Base-by-base conservation (phyloP, 53 echinoderm and acorn worm genomes). In the Hippasteria phrygiana region DNA sequence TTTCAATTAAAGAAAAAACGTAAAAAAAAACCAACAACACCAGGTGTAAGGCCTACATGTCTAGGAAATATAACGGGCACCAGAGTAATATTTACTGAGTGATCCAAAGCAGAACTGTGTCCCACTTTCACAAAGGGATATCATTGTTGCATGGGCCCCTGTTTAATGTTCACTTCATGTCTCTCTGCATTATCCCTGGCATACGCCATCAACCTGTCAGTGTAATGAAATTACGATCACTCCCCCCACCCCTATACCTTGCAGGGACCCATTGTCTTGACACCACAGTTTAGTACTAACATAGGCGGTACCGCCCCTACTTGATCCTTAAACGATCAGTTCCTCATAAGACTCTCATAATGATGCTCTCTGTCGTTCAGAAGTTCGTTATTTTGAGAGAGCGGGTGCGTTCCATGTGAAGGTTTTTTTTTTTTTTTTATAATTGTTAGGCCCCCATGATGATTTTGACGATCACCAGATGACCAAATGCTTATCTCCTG, bases 201-300 rank as follows among this genome's bases (percentile, higher is more conserved):
- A 48, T 13, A 32, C 35, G 43, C 76, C 36, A 54, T 76, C 28
- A 76, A 54, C 33, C 76, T 76, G 76, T 76, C 76, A 53, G 35
- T 59, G 17, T 76, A 76, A 76, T 76, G 76, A 48, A 76, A 48
- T 76, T 76, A 76, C 31, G 27, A 76, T 51, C 76, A 28, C 17
- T 14, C 10, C 18, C 0, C 20, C 76, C 76, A 28, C 17, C 13
- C 10, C 18, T 1, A 18, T 3, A 18, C 59, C 59, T 17, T 24
- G 59, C 26, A 8, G 26, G 22, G 8, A 59, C 20, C 26, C 51
- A 76, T 76, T 76, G 76, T 76, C 28, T 31, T 50, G 76, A 50
- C 50, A 34, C 48, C 17, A 14, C 51, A 17, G 51, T 48, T 76
- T 47, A 7, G 9, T 36, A 9, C 50, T 76, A 17, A 31, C 76